These are phyloP conservation scores for Luidia sarsii DNA, from an alignment of 53 echinoderm and acorn worm genomes.

Conservation along the genomic window DNA sequence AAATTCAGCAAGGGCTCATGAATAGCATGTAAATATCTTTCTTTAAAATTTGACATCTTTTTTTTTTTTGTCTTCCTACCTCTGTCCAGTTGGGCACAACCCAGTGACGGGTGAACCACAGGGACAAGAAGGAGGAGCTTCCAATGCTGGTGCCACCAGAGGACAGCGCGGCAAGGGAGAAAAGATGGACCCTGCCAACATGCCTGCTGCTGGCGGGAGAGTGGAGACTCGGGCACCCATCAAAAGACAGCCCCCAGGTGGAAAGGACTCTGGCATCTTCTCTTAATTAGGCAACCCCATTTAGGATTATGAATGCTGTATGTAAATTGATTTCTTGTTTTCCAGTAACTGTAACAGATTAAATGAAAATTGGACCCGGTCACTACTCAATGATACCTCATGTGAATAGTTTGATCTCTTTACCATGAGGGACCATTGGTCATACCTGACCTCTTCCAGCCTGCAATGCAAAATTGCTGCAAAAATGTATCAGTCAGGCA, in stretches of 20 bases:
- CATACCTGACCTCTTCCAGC: too few relatives aligned
- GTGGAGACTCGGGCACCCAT: constrained; percentile 5
- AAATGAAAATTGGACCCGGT: not conserved
- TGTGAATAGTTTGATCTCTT: not conserved
- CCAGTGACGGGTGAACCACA: constrained; percentile 13
- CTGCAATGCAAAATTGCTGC: too few relatives aligned
- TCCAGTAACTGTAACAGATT: not conserved
- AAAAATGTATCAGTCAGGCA: too few relatives aligned
- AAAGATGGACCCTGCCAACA: constrained; percentile 31
- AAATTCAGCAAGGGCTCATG: too few relatives aligned
- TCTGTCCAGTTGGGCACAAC: constrained; percentile 39
- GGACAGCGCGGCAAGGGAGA: constrained; percentile 6
- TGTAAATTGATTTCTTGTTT: not conserved
- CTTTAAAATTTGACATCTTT: too few relatives aligned
- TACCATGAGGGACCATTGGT: not conserved
- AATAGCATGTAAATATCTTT: too few relatives aligned
- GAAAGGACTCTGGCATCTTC: constrained; percentile 42
- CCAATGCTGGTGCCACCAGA: not conserved
- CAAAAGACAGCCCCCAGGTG: constrained; percentile 46
- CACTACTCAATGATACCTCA: not conserved
- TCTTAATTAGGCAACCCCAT: not conserved
- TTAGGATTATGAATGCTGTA: not conserved
- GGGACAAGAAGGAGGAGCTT: not conserved
- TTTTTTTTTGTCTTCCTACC: not conserved
- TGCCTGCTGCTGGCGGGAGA: constrained; percentile 61